phyloP scores from a whole-genome alignment of 2,888 invertebrate species.

The Hirtodrosophila alboralis region DNA sequence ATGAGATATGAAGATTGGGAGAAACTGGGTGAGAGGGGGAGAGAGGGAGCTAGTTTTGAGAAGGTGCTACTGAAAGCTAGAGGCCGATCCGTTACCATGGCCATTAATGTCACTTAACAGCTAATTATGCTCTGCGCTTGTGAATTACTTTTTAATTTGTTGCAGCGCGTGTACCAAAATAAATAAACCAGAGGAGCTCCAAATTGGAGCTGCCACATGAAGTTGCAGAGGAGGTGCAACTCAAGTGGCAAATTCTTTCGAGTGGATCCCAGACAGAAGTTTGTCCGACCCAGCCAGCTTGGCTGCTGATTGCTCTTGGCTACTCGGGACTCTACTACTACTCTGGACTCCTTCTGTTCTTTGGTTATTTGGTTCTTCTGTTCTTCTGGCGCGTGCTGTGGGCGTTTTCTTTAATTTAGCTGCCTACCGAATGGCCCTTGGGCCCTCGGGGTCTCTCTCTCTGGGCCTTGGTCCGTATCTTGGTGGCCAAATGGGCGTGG shows the following conservation, averaged over 20 bases:
- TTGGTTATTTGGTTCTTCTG: no score
- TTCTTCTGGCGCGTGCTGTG: conserved; percentile 73
- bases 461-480: conserved; percentile 12
- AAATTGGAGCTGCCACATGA: background rate
- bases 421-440: conserved; percentile 49
- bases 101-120: conserved; percentile 82
- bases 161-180: conserved; percentile 65
- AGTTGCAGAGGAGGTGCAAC: conserved; percentile 10
- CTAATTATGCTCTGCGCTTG: conserved; percentile 81
- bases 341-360: conserved; percentile 37
- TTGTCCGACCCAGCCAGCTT: conserved; percentile 65
- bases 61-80: conserved; percentile 21
- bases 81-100: conserved; percentile 39
- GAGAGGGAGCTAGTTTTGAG: conserved; percentile 20
- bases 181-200: conserved; percentile 57
- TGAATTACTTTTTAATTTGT: conserved; percentile 79
- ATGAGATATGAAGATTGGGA: background rate
- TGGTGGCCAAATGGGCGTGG: conserved; percentile 66
- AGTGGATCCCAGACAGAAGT: conserved; percentile 43
- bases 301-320: conserved; percentile 53
- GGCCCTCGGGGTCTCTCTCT: conserved; percentile 12
- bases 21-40: background rate
- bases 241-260: conserved; percentile 64
- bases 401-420: conserved; percentile 71
- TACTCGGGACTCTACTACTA: conserved; percentile 18